Base-by-base conservation (phyloP, 2,888 invertebrate genomes). In the Stenoptilia bipunctidactyla region DNA sequence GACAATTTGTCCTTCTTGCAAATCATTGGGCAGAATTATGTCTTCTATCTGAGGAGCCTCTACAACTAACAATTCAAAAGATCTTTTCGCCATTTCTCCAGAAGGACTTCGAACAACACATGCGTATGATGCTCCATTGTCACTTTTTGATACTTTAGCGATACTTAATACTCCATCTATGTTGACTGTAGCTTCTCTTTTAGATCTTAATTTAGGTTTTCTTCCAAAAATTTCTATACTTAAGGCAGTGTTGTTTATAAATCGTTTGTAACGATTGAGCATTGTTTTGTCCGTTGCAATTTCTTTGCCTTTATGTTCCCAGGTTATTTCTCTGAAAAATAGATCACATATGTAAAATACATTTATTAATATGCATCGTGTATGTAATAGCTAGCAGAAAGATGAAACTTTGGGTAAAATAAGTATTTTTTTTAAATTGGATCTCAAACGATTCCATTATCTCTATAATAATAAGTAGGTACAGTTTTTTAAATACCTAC, bases 1-100 rank as follows among this genome's bases (percentile, higher is more conserved):
- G 42, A 93, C 92, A 51, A 94, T 86, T 62, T 94, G 91, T 36
- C 93, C 92, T 80, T 95, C 91, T 72, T 92, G 92, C 13, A 93
- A 83, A 64, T 91, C 92, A 43, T 89, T 85, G 0, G 93, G 92
- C 57, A 96, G 89, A 37, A 88, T 80, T 65, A 96, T 93, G 20
- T 94, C 91, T 66, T 94, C 93, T 57, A 94, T 86, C 44, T 92
- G 89, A 0, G 94, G 94, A 0, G 93, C 92, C 68, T 83, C 82
- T 47, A 89, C 89, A 20, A 92, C 86, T 56, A 88, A 88, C 45
- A 92, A 84, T 61, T 92, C 92, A 45, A 88, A 87, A 0, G 87
- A 86, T 37, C 92, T 85, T 46, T 91, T 89, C 25, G 92, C 92
- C 62, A 91, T 90, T 65, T 92, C 91, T 0, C 92, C 92, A 2